Conservation (phyloP, 1,140 invertebrate species). For the Oscheius sp. region DNA sequence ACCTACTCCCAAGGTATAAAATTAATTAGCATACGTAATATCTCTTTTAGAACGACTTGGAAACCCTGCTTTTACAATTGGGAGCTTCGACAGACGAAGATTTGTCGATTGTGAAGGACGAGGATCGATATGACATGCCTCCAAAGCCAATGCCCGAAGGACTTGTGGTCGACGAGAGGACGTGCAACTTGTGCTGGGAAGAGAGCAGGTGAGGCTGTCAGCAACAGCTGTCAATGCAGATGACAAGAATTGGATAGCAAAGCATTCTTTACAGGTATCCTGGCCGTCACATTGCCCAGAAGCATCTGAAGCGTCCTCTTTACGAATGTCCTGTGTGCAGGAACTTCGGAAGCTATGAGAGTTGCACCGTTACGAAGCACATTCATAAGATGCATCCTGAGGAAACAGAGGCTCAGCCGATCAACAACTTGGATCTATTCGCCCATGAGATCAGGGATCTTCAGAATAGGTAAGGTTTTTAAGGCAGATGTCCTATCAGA, state of each 20-base stretch:
- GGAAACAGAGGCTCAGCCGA: slow-evolving; percentile 30
- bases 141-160: neutral
- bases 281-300: slow-evolving; percentile 55
- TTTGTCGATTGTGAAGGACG: slow-evolving; percentile 20
- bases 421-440: slow-evolving; percentile 49
- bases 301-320: slow-evolving; percentile 47
- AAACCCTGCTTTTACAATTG: neutral
- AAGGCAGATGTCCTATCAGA: too few species aligned
- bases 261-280: slow-evolving; percentile 54
- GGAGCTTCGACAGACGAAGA: neutral
- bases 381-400: slow-evolving; percentile 46
- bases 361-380: slow-evolving; percentile 47
- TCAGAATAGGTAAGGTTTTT: too few species aligned
- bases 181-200: slow-evolving; percentile 18
- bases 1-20: too few species aligned
- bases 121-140: slow-evolving; percentile 5
- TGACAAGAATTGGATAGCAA: slow-evolving; percentile 45
- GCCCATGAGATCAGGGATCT: slow-evolving; percentile 50
- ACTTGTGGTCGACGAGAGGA: neutral
- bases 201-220: neutral
- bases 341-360: slow-evolving; percentile 52
- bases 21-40: too few species aligned
- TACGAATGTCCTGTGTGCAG: slow-evolving; percentile 52
- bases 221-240: neutral
- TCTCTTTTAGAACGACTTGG: too few species aligned